Evolutionary conservation across 1,140 invertebrate genomes (phyloP).

Genomic region (Aphaenogaster rudis): DNA sequence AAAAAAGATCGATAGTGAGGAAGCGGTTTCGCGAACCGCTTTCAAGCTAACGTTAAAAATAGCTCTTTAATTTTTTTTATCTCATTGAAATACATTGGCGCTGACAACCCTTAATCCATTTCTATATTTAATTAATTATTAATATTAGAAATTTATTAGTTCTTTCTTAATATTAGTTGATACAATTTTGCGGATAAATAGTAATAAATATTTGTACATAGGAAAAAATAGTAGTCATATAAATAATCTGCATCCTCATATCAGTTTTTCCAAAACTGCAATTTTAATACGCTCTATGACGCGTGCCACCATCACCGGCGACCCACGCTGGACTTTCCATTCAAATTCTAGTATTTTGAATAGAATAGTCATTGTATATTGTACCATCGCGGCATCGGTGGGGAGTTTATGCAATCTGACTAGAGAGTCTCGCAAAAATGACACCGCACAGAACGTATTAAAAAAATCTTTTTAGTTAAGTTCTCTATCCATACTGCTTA

Average conservation of each 20-base stretch:
- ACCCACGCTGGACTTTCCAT: background rate
- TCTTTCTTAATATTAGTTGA: background rate
- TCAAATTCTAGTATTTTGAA: background rate
- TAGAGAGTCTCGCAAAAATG: background rate
- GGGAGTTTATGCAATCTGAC: background rate
- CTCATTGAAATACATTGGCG: background rate
- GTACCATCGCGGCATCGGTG: background rate
- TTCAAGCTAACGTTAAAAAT: conserved; percentile 35
- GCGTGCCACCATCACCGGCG: background rate
- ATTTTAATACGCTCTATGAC: background rate
- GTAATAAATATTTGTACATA: background rate
- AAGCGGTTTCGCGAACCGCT: conserved; percentile 10
- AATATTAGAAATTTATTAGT: background rate
- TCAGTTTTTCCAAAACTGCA: background rate
- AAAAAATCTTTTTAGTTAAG: background rate
- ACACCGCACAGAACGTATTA: background rate
- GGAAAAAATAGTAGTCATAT: background rate
- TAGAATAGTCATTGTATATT: background rate
- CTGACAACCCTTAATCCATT: background rate
- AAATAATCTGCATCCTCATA: background rate
- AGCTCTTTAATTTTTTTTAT: background rate
- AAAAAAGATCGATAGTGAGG: conserved; percentile 66
- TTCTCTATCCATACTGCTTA: background rate
- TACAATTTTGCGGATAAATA: background rate
- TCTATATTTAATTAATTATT: background rate